Percentiles rank a stretch among this genome's conserved stretches.
phyloP scores from a whole-genome alignment of 2,888 invertebrate species.

The Hypercompe scribonia region DNA sequence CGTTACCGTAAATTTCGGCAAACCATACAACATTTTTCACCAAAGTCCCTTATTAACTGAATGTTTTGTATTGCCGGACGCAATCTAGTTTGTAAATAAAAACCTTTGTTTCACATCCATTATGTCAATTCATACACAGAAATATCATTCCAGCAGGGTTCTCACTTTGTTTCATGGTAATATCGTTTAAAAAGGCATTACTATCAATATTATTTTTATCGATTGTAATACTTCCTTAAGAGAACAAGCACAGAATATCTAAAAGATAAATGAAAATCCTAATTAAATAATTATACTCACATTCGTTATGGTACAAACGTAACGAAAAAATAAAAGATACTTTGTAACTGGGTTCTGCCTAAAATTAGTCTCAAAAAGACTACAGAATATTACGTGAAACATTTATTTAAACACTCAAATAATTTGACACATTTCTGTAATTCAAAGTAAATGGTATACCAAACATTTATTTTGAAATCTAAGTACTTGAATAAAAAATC shows the following conservation, averaged over 20 bases:
- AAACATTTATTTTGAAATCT: too few relatives aligned
- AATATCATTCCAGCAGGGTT: constrained; percentile 35
- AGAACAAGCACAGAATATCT: background rate
- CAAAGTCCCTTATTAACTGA: constrained; percentile 43
- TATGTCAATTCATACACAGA: constrained; percentile 27
- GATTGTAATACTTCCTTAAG: background rate
- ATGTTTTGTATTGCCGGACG: constrained; percentile 56
- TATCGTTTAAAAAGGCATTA: background rate
- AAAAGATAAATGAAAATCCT: too few relatives aligned
- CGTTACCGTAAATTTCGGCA: background rate
- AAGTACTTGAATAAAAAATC: too few relatives aligned
- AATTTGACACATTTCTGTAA: too few relatives aligned
- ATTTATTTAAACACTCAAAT: too few relatives aligned
- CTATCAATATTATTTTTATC: background rate
- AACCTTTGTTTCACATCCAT: constrained; percentile 51
- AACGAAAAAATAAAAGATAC: too few relatives aligned
- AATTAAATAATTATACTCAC: too few relatives aligned
- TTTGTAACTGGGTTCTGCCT: too few relatives aligned
- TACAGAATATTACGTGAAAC: too few relatives aligned
- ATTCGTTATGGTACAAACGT: too few relatives aligned
- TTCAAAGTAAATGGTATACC: too few relatives aligned
- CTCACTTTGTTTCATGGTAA: constrained; percentile 1
- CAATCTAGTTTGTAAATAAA: constrained; percentile 54
- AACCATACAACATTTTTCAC: constrained; percentile 21
- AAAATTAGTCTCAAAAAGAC: too few relatives aligned